phyloP scores from a whole-genome alignment of 2,113 vertebrate genomes.

The Hemicordylus capensis region DNA sequence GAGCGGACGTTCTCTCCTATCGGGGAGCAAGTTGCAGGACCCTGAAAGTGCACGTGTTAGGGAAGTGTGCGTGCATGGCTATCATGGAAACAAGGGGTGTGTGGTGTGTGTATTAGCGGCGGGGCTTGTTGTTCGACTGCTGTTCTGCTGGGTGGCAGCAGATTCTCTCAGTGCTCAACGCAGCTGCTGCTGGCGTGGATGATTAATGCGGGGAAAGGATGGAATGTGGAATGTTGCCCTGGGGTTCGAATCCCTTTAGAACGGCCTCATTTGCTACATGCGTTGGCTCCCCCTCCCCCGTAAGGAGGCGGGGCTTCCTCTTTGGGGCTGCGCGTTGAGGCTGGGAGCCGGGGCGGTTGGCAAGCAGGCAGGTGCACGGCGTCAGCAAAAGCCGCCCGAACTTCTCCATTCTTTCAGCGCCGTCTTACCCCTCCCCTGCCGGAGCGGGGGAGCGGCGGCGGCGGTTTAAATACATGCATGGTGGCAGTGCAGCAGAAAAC shows the following conservation, averaged over 20 bases:
- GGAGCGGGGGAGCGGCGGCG: background rate
- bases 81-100: background rate
- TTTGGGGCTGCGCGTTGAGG: constrained; percentile 3
- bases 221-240: constrained; percentile 67
- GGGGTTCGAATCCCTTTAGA: constrained; percentile 65
- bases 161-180: constrained; percentile 42
- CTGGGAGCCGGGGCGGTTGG: background rate
- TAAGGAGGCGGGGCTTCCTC: constrained; percentile 57
- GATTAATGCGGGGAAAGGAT: constrained; percentile 45
- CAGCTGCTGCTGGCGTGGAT: constrained; percentile 27
- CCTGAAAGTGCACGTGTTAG: constrained; percentile 59
- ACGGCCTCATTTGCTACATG: constrained; percentile 62
- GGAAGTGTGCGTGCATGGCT: constrained; percentile 50
- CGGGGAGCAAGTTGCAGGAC: constrained; percentile 60
- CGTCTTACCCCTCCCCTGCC: background rate
- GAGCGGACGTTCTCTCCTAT: background rate
- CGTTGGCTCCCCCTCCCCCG: constrained; percentile 54
- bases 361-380: constrained; percentile 39
- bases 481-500: background rate
- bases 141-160: constrained; percentile 33
- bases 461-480: background rate
- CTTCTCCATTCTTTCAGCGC: background rate
- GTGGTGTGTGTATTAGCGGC: constrained; percentile 38
- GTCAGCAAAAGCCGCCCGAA: constrained; percentile 34
- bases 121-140: constrained; percentile 39